Conservation (phyloP, 2,113 vertebrate genomes). For the Hydrolagus affinis region DNA sequence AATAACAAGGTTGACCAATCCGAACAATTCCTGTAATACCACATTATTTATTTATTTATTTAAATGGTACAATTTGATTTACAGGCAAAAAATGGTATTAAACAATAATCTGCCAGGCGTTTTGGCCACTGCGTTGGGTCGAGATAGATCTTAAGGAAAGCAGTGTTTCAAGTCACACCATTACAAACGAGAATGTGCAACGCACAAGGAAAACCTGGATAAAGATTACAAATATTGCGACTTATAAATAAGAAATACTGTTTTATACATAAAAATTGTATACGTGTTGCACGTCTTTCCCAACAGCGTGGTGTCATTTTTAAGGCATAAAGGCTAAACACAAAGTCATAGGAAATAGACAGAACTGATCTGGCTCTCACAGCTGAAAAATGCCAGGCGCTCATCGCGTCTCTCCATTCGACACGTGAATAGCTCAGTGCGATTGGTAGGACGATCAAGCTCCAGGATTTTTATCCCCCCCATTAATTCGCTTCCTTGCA, state of each 20-base stretch:
- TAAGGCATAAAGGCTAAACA: conserved; percentile 30
- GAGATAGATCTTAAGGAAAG: conserved; percentile 33
- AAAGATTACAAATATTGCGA: conserved; percentile 75
- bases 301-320: conserved; percentile 34
- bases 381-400: background rate
- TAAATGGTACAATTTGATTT: conserved; percentile 60
- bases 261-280: conserved; percentile 73
- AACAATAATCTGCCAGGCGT: conserved; percentile 46
- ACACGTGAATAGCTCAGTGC: conserved; percentile 19
- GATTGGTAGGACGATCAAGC: conserved; percentile 22
- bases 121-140: conserved; percentile 34
- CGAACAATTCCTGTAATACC: conserved; percentile 47
- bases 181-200: conserved; percentile 41
- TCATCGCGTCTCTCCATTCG: conserved; percentile 1
- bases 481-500: conserved; percentile 25
- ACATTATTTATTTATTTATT: conserved; percentile 59
- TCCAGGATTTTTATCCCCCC: conserved; percentile 1
- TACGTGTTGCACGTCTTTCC: conserved; percentile 46
- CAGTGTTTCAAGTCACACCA: conserved; percentile 39
- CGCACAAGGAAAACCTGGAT: conserved; percentile 44
- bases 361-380: conserved; percentile 10
- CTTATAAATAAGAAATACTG: conserved; percentile 98
- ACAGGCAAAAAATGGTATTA: conserved; percentile 51
- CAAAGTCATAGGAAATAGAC: conserved; percentile 36
- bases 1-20: too few species aligned